Evolutionary conservation across 1,140 invertebrate species (phyloP), one percentile per base, ranked within the genome.

Genomic region (Brachionus rotundiformis): DNA sequence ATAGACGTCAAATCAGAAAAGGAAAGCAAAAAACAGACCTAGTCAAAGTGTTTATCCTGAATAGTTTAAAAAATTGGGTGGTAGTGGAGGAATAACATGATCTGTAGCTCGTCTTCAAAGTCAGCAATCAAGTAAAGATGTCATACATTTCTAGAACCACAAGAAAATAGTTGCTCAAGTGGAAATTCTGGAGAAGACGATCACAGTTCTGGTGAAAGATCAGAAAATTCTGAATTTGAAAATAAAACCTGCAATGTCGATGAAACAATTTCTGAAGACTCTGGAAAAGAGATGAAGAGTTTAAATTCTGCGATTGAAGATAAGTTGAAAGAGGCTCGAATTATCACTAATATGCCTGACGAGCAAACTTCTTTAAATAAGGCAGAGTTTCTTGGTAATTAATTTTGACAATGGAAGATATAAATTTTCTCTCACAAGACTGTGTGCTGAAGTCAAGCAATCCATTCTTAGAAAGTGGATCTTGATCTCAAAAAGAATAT

Each of bases 281-380:
- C 33, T 68, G n/a, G 29, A 1, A 16, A 63, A 29, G 27, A 2
- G 8, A 68, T 68, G 63, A 29, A 33, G 5, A 68, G 13, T 31
- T 68, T 68, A 68, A 68, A 68, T n/a, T 1, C 63, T 16, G 27
- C 63, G 33, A 36, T 68, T 31, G 63, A 68, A 68, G n/a, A 29
- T 1, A 68, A 68, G 7, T 31, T 68, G 31, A 68, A 68, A 33
- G 29, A 68, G 0, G 59, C 59, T 25, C 1, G 2, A 27, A 25
- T 27, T 61, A 61, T 61, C 25, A 61, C 59, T 13, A 1, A 33
- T 0, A 68, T 68, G 11, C 63, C 63, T 33, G 63, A 68, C 31
- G 63, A 29, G 0, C 33, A 29, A 29, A 68, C 63, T 16, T 68
- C 63, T 31, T 31, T 68, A 16, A 68, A 68, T 68, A 29, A 33